Base-by-base conservation (phyloP, 1,140 invertebrate genomes). In the Trachymyrmex cornetzi region DNA sequence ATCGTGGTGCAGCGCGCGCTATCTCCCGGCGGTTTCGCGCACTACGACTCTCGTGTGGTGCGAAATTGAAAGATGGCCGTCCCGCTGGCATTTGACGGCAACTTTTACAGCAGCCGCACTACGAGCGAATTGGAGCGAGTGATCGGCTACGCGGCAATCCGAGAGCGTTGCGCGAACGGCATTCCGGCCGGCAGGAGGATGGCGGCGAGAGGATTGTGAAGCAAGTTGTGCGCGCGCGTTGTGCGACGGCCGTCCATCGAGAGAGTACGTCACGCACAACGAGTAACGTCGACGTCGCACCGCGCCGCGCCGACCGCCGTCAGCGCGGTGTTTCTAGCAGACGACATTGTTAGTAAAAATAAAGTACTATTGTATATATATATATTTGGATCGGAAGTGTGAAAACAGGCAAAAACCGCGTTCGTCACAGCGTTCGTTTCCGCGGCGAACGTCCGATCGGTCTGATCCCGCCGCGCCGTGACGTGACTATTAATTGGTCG, bases 271-370 rank as follows among this genome's bases (percentile, higher is more conserved):
- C 80, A 63, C 69, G 69, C 74, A 61, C 74, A 30, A 14, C 38
- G 67, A 48, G 80, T 22, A 74, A 82, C 67, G 53, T 81, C 77
- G 38, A 44, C 38, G 38, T 44, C 38, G 38, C 38, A 44, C 38
- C 38, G 38, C 38, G 38, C 38, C 38, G 38, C 38, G 38, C 38
- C 38, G 77, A 34, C 30, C 64, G 72, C 72, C 88, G 66, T 87
- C 77, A 53, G 48, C 85, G 66, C 38, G 66, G 64, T 66, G 80
- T 55, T 3, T 61, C 86, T 93, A 93, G 89, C 88, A 91, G 89
- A 92, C 93, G 92, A 93, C 91, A 89, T 89, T 91, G 90, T 91
- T 90, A 92, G 92, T 94, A 93, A 93, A 93, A 94, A 93, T 91
- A 91, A 94, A 59, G 6, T 92, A 92, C 85, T 89, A 90, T 90